Evolutionary conservation across 2,888 invertebrate genomes (phyloP).

Genomic region (Dasypolia templi): DNA sequence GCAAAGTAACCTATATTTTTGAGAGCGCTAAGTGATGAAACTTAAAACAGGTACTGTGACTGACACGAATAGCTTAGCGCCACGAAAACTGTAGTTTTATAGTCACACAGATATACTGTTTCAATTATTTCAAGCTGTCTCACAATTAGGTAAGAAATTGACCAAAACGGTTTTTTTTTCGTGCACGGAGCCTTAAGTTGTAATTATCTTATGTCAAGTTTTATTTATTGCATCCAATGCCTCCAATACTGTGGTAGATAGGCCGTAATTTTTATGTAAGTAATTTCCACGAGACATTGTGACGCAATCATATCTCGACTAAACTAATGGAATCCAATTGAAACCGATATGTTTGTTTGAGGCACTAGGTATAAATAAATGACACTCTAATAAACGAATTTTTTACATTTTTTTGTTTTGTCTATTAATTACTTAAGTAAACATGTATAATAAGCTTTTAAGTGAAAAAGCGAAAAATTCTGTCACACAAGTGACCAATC

Average conservation of each 20-base stretch:
- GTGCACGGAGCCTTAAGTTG: too few species aligned
- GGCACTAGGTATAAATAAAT: constrained; percentile 19
- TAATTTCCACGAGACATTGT: not conserved
- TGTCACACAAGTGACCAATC: constrained; percentile 12
- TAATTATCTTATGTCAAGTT: not conserved
- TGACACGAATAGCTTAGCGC: too few species aligned
- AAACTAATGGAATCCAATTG: constrained; percentile 11
- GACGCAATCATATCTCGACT: not conserved
- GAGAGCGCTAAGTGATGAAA: too few species aligned
- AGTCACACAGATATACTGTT: too few species aligned
- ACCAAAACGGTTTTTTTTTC: too few species aligned
- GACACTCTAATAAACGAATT: constrained; percentile 29
- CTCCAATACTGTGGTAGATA: constrained; percentile 6
- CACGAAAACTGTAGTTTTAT: too few species aligned
- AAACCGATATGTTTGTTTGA: constrained; percentile 27
- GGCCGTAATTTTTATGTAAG: not conserved
- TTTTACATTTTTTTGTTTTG: constrained; percentile 12
- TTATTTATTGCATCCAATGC: constrained; percentile 1
- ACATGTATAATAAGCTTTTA: constrained; percentile 14
- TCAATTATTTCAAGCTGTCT: too few species aligned
- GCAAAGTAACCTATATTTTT: too few species aligned
- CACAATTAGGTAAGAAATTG: too few species aligned
- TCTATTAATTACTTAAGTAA: constrained; percentile 26
- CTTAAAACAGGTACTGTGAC: too few species aligned
- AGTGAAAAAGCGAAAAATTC: not conserved